Base-by-base conservation (phyloP, 2,888 invertebrate species). In the Lumbricus terrestris region DNA sequence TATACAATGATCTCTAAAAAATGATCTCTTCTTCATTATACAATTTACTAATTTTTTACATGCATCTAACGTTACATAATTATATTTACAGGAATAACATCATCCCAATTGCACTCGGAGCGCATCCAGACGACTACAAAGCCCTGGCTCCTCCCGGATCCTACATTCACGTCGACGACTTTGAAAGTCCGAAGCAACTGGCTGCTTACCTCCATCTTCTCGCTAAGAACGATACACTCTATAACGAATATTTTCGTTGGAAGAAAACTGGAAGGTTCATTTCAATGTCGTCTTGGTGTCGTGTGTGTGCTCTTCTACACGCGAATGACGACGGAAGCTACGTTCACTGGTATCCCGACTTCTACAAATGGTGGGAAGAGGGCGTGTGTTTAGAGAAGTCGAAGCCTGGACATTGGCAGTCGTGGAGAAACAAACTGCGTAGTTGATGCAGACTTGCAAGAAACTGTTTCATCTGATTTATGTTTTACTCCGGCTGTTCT, bases 151-250 rank as follows among this genome's bases (percentile, higher is more conserved):
- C 98, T 0, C 96, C 97, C 94, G 97, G 97, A 93, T 98, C 98
- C 11, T 99, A 97, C 95, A 97, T 99, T 91, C 98, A 99, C 95
- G 98, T 99, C 35, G 98, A 99, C 94, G 98, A 99, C 95, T 99
- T 98, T 95, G 96, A 97, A 42, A 97, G 97, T 38, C 97, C 98
- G 0, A 96, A 97, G 93, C 97, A 97, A 93, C 96, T 99, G 92
- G 98, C 98, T 40, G 96, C 96, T 40, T 98, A 98, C 95, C 96
- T 99, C 90, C 96, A 96, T 92, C 96, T 97, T 89, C 96, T 99
- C 90, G 98, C 98, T 95, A 96, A 96, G 92, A 97, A 99, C 95
- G 98, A 98, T 94, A 96, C 96, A 88, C 96, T 98, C 3, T 99
- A 98, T 95, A 98, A 99, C 95, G 97, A 97, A 42, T 99, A 99